A percentile compares a stretch with the other conserved stretches of the same genome.
Evolutionary conservation across 2,797 vertebrate species (phyloP).

Genomic region (Austrolebias charrua): DNA sequence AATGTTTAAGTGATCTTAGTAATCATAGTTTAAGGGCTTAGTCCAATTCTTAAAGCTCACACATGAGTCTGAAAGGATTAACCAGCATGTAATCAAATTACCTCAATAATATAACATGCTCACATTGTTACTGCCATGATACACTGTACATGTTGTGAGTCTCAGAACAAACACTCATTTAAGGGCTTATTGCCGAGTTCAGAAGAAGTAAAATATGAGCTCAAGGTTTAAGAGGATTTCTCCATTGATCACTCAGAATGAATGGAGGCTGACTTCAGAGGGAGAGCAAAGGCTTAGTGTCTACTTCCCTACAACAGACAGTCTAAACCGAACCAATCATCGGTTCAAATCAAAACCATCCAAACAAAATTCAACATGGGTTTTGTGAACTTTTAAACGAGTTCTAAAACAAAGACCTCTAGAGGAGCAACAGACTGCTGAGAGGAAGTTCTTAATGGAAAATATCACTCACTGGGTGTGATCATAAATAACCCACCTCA

Average conservation of each 20-base stretch:
- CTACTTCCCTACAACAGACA: conserved; percentile 32
- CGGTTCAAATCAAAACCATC: conserved; percentile 30
- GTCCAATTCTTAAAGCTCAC: conserved; percentile 74
- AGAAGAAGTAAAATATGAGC: conserved; percentile 70
- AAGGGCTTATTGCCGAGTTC: conserved; percentile 66
- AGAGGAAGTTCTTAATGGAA: conserved; percentile 60
- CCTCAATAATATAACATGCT: conserved; percentile 73
- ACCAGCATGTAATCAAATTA: conserved; percentile 78
- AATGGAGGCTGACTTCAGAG: conserved; percentile 41
- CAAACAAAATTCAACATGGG: conserved; percentile 6
- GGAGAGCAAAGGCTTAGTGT: conserved; percentile 37
- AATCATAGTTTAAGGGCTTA: conserved; percentile 77
- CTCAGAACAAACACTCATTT: conserved; percentile 72
- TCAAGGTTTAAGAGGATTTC: conserved; percentile 69
- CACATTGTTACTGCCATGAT: conserved; percentile 65
- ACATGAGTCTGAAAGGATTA: conserved; percentile 77
- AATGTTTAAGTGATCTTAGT: conserved; percentile 72
- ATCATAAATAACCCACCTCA: conserved; percentile 70
- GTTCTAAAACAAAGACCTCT: conserved; percentile 30
- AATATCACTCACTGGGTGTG: conserved; percentile 59
- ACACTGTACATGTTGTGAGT: conserved; percentile 68
- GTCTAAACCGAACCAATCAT: conserved; percentile 27
- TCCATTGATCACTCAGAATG: conserved; percentile 60
- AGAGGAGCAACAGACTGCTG: conserved; percentile 39
- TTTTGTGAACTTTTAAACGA: conserved; percentile 42